These are phyloP conservation scores for Mactromeris polynyma DNA, from an alignment of 2,888 invertebrate species.

Conservation along the genomic window DNA sequence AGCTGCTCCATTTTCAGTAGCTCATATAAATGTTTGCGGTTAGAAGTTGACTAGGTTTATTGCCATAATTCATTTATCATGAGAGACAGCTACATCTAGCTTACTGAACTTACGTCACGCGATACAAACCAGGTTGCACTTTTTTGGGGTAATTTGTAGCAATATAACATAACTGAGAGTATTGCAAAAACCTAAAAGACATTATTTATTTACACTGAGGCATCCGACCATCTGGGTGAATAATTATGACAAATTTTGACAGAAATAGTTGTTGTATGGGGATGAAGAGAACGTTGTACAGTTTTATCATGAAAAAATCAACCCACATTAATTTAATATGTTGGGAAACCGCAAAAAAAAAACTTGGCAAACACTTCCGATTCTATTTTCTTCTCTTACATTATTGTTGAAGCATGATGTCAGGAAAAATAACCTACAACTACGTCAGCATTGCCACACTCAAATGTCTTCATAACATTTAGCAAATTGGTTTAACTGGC, in stretches of 20 bases:
- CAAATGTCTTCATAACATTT: slow-evolving; percentile 10
- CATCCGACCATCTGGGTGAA: no score
- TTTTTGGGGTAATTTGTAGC: no score
- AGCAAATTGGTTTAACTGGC: slow-evolving; percentile 10
- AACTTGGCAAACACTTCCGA: not conserved
- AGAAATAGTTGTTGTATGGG: not conserved
- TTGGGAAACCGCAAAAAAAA: not conserved
- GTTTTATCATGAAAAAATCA: not conserved
- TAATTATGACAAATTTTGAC: no score
- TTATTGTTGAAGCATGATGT: not conserved
- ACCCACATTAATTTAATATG: not conserved
- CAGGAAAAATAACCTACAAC: not conserved
- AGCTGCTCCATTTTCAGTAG: not conserved
- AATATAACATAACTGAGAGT: no score
- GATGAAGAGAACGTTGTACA: not conserved
- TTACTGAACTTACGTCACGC: not conserved
- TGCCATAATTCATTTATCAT: not conserved
- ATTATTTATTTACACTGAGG: no score
- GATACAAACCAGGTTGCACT: not conserved
- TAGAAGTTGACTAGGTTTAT: not conserved
- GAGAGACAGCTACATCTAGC: not conserved
- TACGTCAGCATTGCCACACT: not conserved
- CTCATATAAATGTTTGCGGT: not conserved
- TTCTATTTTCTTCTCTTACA: not conserved
- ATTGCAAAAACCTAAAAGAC: no score